phyloP scores from a whole-genome alignment of 2,888 invertebrate genomes.

The Horisme vitalbata region DNA sequence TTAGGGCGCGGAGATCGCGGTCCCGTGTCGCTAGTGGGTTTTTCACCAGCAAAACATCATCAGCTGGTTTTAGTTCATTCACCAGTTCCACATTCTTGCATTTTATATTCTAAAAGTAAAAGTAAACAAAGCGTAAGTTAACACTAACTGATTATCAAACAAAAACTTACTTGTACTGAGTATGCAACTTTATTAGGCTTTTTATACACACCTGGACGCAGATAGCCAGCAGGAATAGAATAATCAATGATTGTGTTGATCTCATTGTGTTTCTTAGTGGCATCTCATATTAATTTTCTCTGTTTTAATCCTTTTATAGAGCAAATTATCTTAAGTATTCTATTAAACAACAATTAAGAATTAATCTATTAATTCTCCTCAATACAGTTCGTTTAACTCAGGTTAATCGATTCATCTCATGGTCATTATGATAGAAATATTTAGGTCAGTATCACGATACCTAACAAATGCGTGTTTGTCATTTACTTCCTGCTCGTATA shows the following conservation, averaged over 20 bases:
- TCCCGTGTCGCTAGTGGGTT: slow-evolving; percentile 20
- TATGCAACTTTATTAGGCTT: too few relatives aligned
- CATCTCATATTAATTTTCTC: slow-evolving; percentile 18
- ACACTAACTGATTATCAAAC: too few relatives aligned
- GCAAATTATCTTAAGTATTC: slow-evolving; percentile 25
- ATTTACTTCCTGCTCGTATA: too few relatives aligned
- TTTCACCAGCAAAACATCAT: not conserved
- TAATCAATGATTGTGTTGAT: slow-evolving; percentile 12
- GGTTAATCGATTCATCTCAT: slow-evolving; percentile 23
- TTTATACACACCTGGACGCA: slow-evolving; percentile 18
- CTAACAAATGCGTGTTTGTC: too few relatives aligned
- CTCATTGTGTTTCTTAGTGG: slow-evolving; percentile 24
- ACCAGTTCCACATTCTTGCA: slow-evolving; percentile 16
- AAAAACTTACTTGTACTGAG: too few relatives aligned
- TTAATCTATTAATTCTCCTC: slow-evolving; percentile 12
- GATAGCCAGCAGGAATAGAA: slow-evolving; percentile 19
- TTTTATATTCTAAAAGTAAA: slow-evolving; percentile 20
- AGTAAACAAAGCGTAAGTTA: not conserved
- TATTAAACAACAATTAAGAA: slow-evolving; percentile 30
- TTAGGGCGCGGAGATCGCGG: slow-evolving; percentile 26
- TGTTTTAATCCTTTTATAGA: slow-evolving; percentile 26
- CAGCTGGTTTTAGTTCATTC: slow-evolving; percentile 5
- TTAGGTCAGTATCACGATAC: too few relatives aligned
- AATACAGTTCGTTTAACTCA: slow-evolving; percentile 19
- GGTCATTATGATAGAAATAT: slow-evolving; percentile 4